Percentiles rank a stretch among this genome's conserved stretches.
phyloP scores from a whole-genome alignment of 2,113 vertebrate genomes.

The Cromileptes altivelis region DNA sequence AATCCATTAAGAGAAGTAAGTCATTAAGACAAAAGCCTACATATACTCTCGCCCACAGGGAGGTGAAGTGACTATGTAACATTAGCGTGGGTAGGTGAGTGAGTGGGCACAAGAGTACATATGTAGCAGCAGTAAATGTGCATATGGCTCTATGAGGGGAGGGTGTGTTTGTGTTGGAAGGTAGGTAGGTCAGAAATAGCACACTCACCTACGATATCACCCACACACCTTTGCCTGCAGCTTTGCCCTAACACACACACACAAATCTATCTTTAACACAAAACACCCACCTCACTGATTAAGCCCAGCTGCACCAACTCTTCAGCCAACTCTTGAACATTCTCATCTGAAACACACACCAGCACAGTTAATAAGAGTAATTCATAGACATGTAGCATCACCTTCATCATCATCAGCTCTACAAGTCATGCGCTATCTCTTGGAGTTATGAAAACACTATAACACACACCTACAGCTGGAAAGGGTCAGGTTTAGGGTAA shows the following conservation, averaged over 20 bases:
- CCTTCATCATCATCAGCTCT: neutral
- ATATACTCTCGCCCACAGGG: neutral
- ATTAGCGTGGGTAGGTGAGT: neutral
- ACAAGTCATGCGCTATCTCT: neutral
- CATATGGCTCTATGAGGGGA: neutral
- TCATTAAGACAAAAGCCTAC: neutral
- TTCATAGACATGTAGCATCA: neutral
- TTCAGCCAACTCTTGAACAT: slow-evolving; percentile 90
- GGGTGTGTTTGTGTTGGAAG: neutral
- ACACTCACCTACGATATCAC: neutral
- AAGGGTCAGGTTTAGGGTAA: neutral
- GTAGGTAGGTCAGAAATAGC: slow-evolving; percentile 9
- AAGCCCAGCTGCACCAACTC: slow-evolving; percentile 94
- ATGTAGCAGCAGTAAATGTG: neutral
- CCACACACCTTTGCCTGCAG: slow-evolving; percentile 10
- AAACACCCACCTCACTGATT: slow-evolving; percentile 90
- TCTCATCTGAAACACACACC: slow-evolving; percentile 88
- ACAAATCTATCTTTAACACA: slow-evolving; percentile 1
- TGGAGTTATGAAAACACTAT: neutral
- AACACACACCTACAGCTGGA: neutral
- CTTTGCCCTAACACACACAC: neutral
- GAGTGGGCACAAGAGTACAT: slow-evolving; percentile 20
- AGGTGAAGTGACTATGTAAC: neutral
- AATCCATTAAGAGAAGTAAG: slow-evolving; percentile 1
- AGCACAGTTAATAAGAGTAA: slow-evolving; percentile 14